Conservation (phyloP, 2,797 vertebrate genomes). For the Tachyglossus aculeatus region DNA sequence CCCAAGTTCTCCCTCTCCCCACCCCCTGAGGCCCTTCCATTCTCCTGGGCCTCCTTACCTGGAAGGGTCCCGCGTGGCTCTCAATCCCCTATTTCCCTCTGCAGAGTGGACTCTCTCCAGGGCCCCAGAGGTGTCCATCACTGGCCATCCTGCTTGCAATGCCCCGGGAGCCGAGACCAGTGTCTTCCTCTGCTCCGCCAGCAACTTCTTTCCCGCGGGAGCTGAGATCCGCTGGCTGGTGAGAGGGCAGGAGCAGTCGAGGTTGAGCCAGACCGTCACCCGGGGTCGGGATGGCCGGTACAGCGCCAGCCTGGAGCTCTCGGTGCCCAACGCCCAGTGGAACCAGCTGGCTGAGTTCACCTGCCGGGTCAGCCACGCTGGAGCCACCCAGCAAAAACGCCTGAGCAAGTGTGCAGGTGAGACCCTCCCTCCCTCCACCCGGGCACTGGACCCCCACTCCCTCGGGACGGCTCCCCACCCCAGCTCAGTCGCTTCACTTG, state of each 20-base stretch:
- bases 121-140: not conserved
- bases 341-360: not conserved
- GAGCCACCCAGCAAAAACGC: not conserved
- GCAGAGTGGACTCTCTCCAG: not conserved
- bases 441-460: not conserved
- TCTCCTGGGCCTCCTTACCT: too few species aligned
- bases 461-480: not conserved
- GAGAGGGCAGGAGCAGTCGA: not conserved
- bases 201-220: not conserved
- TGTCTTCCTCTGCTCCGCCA: conserved; percentile 1
- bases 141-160: not conserved
- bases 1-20: too few species aligned
- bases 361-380: conserved; percentile 10
- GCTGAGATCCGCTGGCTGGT: not conserved
- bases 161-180: not conserved
- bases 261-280: not conserved
- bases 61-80: too few species aligned
- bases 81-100: not conserved
- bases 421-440: not conserved
- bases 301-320: not conserved
- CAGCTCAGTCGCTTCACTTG: not conserved
- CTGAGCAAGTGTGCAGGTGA: conserved; percentile 22
- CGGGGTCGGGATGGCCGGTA: not conserved
- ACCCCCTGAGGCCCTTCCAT: too few species aligned
- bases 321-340: not conserved